Evolutionary conservation across 2,113 vertebrate species (phyloP).

Genomic region (Limanda limanda): DNA sequence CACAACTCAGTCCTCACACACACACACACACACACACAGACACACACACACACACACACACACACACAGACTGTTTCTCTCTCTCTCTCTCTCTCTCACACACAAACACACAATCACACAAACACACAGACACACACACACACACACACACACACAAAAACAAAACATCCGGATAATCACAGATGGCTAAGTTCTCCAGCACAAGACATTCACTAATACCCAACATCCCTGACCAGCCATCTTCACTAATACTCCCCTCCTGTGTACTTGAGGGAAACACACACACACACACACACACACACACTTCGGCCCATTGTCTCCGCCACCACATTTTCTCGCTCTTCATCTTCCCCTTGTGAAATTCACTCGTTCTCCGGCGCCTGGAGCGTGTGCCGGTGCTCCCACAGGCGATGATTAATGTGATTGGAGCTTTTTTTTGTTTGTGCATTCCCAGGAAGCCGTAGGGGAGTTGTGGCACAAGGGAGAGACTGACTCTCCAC

Average conservation of each 20-base stretch:
- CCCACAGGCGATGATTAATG: conserved; percentile 71
- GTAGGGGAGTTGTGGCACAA: conserved; percentile 66
- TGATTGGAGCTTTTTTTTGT: conserved; percentile 32
- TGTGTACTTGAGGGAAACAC: conserved; percentile 8
- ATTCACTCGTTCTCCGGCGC: conserved; percentile 42
- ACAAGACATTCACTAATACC: conserved; percentile 36
- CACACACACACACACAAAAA: conserved; percentile 32
- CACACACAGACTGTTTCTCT: conserved; percentile 3
- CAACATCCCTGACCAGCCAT: conserved; percentile 53
- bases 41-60: conserved; percentile 8
- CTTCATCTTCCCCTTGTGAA: conserved; percentile 54
- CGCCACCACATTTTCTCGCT: conserved; percentile 24
- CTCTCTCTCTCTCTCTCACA: background rate
- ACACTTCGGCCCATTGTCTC: conserved; percentile 47
- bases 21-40: conserved; percentile 28
- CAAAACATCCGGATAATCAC: conserved; percentile 26
- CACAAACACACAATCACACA: conserved; percentile 6
- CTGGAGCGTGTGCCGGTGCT: conserved; percentile 55
- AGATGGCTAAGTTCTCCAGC: conserved; percentile 47
- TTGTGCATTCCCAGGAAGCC: conserved; percentile 57
- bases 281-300: conserved; percentile 34
- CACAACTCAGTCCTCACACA: conserved; percentile 13
- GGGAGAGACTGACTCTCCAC: conserved; percentile 58
- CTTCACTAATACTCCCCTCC: conserved; percentile 36
- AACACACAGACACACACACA: conserved; percentile 25